Percentiles rank a stretch among this genome's conserved stretches.
These are phyloP conservation scores for Neodiprion pinetum DNA, from an alignment of 1,140 invertebrate genomes.

Conservation along the genomic window DNA sequence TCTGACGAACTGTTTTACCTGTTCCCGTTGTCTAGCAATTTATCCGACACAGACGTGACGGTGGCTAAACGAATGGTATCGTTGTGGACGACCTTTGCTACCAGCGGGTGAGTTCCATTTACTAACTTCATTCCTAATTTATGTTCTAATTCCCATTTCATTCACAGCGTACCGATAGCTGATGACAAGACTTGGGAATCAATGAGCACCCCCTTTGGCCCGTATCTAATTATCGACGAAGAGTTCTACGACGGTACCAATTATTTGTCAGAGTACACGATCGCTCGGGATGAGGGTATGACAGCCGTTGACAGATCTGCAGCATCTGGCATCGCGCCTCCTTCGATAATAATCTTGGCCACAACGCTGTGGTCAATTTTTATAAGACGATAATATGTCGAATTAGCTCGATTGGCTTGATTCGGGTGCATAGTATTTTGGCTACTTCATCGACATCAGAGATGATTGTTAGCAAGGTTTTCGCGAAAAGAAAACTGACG, in stretches of 20 bases:
- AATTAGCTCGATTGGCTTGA: no score
- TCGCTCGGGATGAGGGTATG: neutral
- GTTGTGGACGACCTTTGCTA: neutral
- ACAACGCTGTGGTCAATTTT: neutral
- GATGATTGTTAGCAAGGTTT: no score
- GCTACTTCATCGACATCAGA: no score
- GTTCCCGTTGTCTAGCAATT: neutral
- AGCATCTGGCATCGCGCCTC: neutral
- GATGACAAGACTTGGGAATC: neutral
- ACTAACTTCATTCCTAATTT: no score
- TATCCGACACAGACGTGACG: neutral
- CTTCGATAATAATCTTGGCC: neutral
- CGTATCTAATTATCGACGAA: neutral
- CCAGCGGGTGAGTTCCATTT: neutral
- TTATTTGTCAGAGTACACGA: neutral
- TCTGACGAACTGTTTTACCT: neutral
- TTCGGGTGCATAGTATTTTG: no score
- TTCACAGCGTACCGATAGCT: neutral
- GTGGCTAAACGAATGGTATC: neutral
- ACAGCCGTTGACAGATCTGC: neutral
- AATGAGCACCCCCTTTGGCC: slow-evolving; percentile 1
- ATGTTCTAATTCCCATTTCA: neutral
- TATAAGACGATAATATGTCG: neutral
- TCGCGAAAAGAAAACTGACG: no score
- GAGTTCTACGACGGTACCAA: slow-evolving; percentile 3